Conservation (phyloP, 2,797 vertebrate species). For the Lerista edwardsae region DNA sequence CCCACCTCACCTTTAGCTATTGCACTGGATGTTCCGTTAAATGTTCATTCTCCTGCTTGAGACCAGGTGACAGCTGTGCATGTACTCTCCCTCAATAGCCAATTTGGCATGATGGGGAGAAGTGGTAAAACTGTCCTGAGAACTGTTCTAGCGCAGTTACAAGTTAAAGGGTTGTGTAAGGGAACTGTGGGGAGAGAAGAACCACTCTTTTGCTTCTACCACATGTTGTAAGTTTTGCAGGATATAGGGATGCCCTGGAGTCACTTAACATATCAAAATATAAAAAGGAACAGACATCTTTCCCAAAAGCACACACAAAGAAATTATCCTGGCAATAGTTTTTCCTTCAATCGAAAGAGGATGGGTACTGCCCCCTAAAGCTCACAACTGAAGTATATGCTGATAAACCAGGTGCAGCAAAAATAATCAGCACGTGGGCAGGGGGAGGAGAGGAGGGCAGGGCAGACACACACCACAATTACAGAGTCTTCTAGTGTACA, state of each 20-base stretch:
- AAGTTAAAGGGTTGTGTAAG: neutral
- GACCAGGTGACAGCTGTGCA: too few relatives aligned
- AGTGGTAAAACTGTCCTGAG: neutral
- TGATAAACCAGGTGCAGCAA: slow-evolving; percentile 66
- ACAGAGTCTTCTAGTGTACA: slow-evolving; percentile 25
- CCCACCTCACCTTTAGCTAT: too few relatives aligned
- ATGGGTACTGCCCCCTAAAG: slow-evolving; percentile 42
- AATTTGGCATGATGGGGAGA: too few relatives aligned
- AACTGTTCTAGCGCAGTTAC: too few relatives aligned
- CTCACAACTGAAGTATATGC: slow-evolving; percentile 50
- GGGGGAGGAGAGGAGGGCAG: slow-evolving; percentile 43
- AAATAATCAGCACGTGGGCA: slow-evolving; percentile 56
- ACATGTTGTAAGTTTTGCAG: neutral
- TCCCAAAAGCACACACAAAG: too few relatives aligned
- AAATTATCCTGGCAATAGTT: neutral
- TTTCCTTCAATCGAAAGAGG: slow-evolving; percentile 22
- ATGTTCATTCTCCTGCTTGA: too few relatives aligned
- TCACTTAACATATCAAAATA: neutral
- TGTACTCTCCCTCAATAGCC: neutral
- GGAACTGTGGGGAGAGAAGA: neutral
- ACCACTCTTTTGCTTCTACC: neutral
- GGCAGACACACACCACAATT: slow-evolving; percentile 56
- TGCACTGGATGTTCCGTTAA: too few relatives aligned
- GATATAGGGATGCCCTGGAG: neutral
- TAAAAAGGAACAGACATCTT: neutral